Conservation (phyloP, 2,113 vertebrate species). For the Rostratula benghalensis region DNA sequence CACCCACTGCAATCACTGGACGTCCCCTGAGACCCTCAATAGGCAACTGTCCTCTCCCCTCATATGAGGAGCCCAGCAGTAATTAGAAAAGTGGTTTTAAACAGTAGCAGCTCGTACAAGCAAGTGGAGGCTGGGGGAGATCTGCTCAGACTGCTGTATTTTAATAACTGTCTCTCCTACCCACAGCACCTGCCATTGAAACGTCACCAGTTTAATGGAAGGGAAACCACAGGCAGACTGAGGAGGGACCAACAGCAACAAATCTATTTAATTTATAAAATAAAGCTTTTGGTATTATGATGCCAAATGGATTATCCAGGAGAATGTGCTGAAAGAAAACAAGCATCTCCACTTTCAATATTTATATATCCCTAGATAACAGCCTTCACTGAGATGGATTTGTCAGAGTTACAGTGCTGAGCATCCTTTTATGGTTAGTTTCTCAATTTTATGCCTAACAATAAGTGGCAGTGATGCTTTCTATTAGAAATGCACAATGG, state of each 20-base stretch:
- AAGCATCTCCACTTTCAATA: constrained; percentile 32
- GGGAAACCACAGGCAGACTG: not conserved
- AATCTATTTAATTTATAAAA: constrained; percentile 51
- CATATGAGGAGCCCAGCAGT: not conserved
- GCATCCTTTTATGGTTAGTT: constrained; percentile 54
- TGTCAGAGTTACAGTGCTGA: constrained; percentile 50
- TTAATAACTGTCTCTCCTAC: not conserved
- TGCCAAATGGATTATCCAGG: constrained; percentile 40
- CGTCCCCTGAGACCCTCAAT: fast-evolving
- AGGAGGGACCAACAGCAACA: not conserved
- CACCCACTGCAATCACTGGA: not conserved
- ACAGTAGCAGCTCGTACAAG: not conserved
- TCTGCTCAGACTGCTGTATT: not conserved
- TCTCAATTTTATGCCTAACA: constrained; percentile 61
- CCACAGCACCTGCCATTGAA: not conserved
- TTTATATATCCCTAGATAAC: constrained; percentile 59
- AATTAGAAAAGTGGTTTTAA: not conserved
- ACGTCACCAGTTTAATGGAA: constrained; percentile 1
- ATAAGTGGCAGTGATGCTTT: constrained; percentile 26
- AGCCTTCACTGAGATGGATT: constrained; percentile 48
- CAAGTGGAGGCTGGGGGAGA: not conserved
- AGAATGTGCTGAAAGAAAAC: constrained; percentile 46
- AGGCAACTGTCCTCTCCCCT: not conserved
- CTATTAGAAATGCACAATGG: constrained; percentile 40
- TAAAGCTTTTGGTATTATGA: constrained; percentile 31